Evolutionary conservation across 2,888 invertebrate genomes (phyloP), one percentile per base, ranked within the genome.

Genomic region (Nomada flava): DNA sequence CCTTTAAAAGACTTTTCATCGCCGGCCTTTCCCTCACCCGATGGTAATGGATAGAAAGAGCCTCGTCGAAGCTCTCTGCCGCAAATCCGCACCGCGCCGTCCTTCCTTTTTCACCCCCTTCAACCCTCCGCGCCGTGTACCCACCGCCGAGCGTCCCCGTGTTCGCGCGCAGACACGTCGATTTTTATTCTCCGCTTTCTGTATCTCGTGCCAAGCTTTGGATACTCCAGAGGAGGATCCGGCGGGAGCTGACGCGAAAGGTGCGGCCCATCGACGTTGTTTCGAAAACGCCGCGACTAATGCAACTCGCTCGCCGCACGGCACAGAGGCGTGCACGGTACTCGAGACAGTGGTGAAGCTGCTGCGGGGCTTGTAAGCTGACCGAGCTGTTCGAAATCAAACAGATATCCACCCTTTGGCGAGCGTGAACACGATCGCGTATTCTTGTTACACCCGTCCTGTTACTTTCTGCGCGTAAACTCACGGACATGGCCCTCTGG

Each of bases 11-110:
- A 82, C 81, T 87, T 85, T 83, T 60, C 81, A 81, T 53, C 69
- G 59, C n/a, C 67, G 78, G 79, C 73, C 82, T 76, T 77, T 74
- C 79, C 81, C 69, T 50, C 78, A 53, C 52, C 69, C 65, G 83
- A 68, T 73, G 85, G 85, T 87, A 88, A 88, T 88, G 88, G 86
- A 86, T 83, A 80, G 82, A 87, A 87, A 88, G 85, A 75, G 85
- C 85, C 85, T 82, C 79, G 85, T 82, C 85, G 82, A 82, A 85
- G 82, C 75, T 86, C 82, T 83, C 74, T 64, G 78, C 83, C 79
- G 78, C 79, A 86, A 87, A 88, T 86, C 83, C 87, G 77, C 74
- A 68, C 69, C 74, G 64, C 76, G 62, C 59, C 20, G 26, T 63
- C 36, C 29, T 13, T 13, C 55, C 65, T 55, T 62, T 60, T 44